Base-by-base conservation (phyloP, 1,140 invertebrate species). In the Coenobita brevimanus region DNA sequence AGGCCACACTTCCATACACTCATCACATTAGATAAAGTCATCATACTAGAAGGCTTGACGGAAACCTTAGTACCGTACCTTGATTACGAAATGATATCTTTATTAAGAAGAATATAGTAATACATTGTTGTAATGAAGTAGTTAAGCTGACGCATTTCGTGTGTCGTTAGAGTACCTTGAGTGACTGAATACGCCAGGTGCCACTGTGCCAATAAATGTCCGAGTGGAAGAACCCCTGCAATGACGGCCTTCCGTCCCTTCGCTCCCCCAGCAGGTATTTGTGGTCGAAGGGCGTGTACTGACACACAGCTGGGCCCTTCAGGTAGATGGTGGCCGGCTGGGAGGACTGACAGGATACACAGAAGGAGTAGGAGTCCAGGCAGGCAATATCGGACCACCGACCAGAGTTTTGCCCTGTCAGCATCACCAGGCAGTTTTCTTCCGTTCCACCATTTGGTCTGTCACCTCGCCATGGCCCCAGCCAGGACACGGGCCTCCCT, bases 291-390 rank as follows among this genome's bases (percentile, higher is more conserved):
- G 73, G 73, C 21, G 73, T 43, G 15, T 41, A 15, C 17, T 78
- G 21, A 17, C 73, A 78, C 15, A 78, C 10, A 6, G 43, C 43
- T n/a, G 73, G 15, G 73, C 73, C 73, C 73, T 78, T 78, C 0
- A 78, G 73, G 36, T 78, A 46, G 36, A 78, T 24, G 36, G 43
- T 24, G 2, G 41, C 24, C 41, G 43, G 24, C 36, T 27, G 36
- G 17, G 36, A 15, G 41, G 43, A 78, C n/a, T 78, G 36, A 24
- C 73, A 78, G 3, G 73, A n/a, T 13, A 78, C 73, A 41, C 73
- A 78, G 73, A 78, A 78, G 36, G 73, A 38, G 24, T 78, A 78
- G 27, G 73, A 43, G 41, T 78, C 73, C 17, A 78, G 73, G 43
- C 73, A 78, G 43, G 73, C 73, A 3, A 78, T 78, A 27, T 78